Evolutionary conservation across 2,113 vertebrate genomes (phyloP), one percentile per base, ranked within the genome.

Genomic region (Phoxinus phoxinus): DNA sequence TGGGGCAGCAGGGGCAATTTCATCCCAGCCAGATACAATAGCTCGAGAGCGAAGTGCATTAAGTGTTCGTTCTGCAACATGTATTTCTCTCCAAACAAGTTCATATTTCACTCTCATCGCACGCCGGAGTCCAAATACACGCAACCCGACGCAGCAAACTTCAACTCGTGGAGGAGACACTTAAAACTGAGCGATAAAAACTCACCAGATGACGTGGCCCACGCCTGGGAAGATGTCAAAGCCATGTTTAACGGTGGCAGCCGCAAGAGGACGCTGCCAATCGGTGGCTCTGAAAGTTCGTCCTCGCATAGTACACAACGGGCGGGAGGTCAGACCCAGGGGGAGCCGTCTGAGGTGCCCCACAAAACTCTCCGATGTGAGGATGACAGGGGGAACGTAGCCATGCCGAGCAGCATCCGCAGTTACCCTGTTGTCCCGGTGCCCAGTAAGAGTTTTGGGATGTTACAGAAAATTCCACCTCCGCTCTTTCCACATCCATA

Each of bases 211-310:
- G 97, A 98, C 0, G 90, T 99, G 84, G 92, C 94, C 58, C 96
- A 97, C 89, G 97, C 97, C 2, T 99, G 97, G 97, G 97, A 99
- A 90, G 97, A 99, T 56, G 97, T 99, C 86, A 99, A 98, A 92
- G 97, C 97, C 91, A 98, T 99, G 97, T 99, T 99, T 91, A 99
- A 99, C 59, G 97, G 97, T 0, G 97, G 97, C 32, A 98, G 95
- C 83, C 96, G 97, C 81, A 99, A 98, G 92, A 94, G 97, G 91
- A 97, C 97, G 83, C 95, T 99, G 91, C 97, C 96, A 1, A 85
- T 96, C 71, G 65, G 86, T 86, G 84, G 93, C 84, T 88, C 96
- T 37, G 90, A 30, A 3, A 35, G 95, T 84, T 74, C 89, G 23
- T 93, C 94, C n/a, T 65, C 92, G 0, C 81, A 93, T 6, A 95